phyloP scores from a whole-genome alignment of 2,888 invertebrate species.

The Eupithecia centaureata region DNA sequence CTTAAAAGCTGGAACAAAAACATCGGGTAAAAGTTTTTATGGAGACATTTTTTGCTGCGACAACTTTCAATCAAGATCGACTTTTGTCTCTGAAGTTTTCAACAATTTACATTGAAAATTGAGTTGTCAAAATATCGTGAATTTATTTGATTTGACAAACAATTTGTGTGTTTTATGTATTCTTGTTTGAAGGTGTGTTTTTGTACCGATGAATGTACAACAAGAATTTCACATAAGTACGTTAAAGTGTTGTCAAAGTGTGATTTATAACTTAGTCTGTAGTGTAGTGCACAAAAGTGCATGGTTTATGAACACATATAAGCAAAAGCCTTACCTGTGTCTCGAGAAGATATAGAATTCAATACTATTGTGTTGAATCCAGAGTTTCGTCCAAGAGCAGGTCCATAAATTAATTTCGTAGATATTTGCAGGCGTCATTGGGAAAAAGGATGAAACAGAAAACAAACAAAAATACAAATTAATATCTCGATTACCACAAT shows the following conservation, averaged over 20 bases:
- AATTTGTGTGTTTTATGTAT: neutral
- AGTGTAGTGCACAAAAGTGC: slow-evolving; percentile 39
- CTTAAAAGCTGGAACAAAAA: slow-evolving; percentile 52
- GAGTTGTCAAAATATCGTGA: neutral
- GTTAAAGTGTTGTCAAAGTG: neutral
- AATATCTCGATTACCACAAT: slow-evolving; percentile 29
- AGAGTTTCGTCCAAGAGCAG: slow-evolving; percentile 30
- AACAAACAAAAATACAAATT: slow-evolving; percentile 46
- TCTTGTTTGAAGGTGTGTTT: neutral
- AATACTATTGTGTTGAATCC: slow-evolving; percentile 62
- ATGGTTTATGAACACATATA: slow-evolving; percentile 46
- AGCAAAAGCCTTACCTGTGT: slow-evolving; percentile 67
- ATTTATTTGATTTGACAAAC: neutral
- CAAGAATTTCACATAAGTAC: neutral
- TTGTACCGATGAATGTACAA: neutral
- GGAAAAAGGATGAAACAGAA: slow-evolving; percentile 60
- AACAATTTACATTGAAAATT: slow-evolving; percentile 23
- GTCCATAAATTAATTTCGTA: slow-evolving; percentile 36
- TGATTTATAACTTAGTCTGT: neutral
- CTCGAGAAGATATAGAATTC: slow-evolving; percentile 69
- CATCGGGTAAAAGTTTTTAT: slow-evolving; percentile 37
- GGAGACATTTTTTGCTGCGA: slow-evolving; percentile 26
- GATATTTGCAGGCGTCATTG: slow-evolving; percentile 38
- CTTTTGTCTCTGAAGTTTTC: slow-evolving; percentile 25
- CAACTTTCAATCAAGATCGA: slow-evolving; percentile 28